phyloP scores from a whole-genome alignment of 2,888 invertebrate genomes.

The Caenorhabditis doughertyi region DNA sequence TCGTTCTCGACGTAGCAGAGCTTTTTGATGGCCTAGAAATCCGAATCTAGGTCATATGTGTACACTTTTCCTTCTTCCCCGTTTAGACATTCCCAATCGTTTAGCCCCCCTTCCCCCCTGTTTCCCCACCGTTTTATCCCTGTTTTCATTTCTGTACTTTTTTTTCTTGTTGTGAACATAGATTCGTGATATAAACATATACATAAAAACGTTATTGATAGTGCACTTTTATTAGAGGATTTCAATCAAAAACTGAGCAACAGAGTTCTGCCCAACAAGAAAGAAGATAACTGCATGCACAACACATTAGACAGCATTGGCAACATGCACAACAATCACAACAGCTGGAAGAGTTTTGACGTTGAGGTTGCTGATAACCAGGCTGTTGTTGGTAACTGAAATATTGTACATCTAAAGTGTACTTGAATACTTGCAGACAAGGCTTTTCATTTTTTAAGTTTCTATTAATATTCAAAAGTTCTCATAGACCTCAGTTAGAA shows the following conservation, averaged over 20 bases:
- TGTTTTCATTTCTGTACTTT: conserved; percentile 24
- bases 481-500: no score
- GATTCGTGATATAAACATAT: conserved; percentile 37
- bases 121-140: not conserved
- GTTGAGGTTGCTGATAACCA: conserved; percentile 30
- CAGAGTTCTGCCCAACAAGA: conserved; percentile 54
- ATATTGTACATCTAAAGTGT: no score
- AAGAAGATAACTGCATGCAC: conserved; percentile 48
- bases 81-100: conserved; percentile 60
- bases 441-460: no score
- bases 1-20: conserved; percentile 23
- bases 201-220: not conserved
- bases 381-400: conserved; percentile 39
- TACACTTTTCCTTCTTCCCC: conserved; percentile 4
- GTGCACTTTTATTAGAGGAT: not conserved
- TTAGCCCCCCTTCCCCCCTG: conserved; percentile 14
- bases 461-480: no score
- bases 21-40: conserved; percentile 24
- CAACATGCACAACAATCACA: conserved; percentile 53
- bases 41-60: not conserved
- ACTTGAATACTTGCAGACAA: no score
- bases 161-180: conserved; percentile 39
- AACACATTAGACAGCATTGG: conserved; percentile 53
- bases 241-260: conserved; percentile 33
- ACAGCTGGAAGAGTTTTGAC: conserved; percentile 41